Percentiles rank a stretch among this genome's conserved stretches.
Conservation (phyloP, 2,888 invertebrate genomes). For the Ectemnius lituratus region DNA sequence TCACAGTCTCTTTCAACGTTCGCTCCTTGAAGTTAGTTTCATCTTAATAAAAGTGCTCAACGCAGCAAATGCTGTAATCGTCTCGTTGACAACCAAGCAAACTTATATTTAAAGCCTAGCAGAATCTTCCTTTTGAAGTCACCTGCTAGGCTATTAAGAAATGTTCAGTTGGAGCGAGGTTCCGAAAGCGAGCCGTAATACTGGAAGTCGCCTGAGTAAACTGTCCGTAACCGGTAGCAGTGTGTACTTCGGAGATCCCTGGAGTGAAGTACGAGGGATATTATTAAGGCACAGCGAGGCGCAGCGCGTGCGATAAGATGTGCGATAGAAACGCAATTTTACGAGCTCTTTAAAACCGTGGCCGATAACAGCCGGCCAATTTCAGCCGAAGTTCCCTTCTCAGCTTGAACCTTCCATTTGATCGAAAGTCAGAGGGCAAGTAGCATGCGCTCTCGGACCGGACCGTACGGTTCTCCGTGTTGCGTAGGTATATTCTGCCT, state of each 20-base stretch:
- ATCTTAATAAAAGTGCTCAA: not conserved
- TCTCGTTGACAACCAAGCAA: too few species aligned
- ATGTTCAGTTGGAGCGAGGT: too few species aligned
- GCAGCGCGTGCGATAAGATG: constrained; percentile 2
- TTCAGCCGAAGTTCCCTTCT: too few species aligned
- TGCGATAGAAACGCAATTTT: constrained; percentile 12
- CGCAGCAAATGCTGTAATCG: not conserved
- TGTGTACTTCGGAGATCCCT: not conserved
- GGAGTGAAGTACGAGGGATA: not conserved
- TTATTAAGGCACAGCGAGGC: constrained; percentile 1
- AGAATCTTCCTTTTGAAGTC: too few species aligned
- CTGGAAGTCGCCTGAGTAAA: too few species aligned
- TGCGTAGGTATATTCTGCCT: not conserved
- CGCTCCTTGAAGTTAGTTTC: not conserved
- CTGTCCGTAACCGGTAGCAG: too few species aligned
- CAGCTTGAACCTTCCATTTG: too few species aligned
- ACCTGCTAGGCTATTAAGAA: too few species aligned
- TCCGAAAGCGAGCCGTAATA: too few species aligned
- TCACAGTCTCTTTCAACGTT: not conserved
- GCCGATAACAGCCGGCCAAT: not conserved
- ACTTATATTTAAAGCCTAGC: too few species aligned
- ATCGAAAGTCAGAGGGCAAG: too few species aligned
- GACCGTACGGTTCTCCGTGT: not conserved
- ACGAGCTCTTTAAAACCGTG: not conserved
- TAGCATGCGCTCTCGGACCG: not conserved